Evolutionary conservation across 2,797 vertebrate genomes (phyloP).

Genomic region (Lindbergichthys nudifrons): DNA sequence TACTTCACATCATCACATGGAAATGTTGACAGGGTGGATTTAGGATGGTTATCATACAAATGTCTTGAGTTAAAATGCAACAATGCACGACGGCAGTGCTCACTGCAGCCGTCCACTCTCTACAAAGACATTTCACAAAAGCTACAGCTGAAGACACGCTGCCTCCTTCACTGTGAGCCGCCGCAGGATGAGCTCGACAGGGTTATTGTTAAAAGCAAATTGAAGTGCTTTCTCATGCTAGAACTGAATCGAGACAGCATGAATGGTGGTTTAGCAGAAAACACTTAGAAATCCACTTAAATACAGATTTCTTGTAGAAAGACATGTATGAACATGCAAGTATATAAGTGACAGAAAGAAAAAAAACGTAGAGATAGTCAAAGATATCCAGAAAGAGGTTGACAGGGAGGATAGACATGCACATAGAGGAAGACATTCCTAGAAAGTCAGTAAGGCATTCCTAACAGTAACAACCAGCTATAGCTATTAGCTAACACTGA

Average conservation of each 20-base stretch:
- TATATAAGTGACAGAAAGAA: neutral
- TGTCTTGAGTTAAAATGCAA: constrained; percentile 4
- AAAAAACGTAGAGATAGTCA: neutral
- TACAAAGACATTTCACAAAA: constrained; percentile 5
- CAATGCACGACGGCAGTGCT: neutral
- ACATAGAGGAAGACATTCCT: neutral
- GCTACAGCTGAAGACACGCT: neutral
- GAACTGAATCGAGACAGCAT: neutral
- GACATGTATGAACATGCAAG: neutral
- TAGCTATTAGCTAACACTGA: too few species aligned
- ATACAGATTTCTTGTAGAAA: neutral
- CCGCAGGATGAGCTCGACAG: neutral
- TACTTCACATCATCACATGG: neutral
- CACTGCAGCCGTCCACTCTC: neutral
- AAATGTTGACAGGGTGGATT: constrained; percentile 1
- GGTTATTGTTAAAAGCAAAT: constrained; percentile 22
- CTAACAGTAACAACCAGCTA: neutral
- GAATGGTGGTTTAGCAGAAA: constrained; percentile 15
- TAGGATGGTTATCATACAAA: constrained; percentile 1
- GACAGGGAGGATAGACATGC: neutral
- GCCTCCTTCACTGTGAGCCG: neutral
- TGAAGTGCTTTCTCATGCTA: constrained; percentile 12
- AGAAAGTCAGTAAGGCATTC: neutral
- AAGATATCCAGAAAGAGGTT: neutral
- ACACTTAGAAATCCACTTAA: neutral